These are phyloP conservation scores for Hedychridium roseum DNA, from an alignment of 2,888 invertebrate species.

Conservation along the genomic window DNA sequence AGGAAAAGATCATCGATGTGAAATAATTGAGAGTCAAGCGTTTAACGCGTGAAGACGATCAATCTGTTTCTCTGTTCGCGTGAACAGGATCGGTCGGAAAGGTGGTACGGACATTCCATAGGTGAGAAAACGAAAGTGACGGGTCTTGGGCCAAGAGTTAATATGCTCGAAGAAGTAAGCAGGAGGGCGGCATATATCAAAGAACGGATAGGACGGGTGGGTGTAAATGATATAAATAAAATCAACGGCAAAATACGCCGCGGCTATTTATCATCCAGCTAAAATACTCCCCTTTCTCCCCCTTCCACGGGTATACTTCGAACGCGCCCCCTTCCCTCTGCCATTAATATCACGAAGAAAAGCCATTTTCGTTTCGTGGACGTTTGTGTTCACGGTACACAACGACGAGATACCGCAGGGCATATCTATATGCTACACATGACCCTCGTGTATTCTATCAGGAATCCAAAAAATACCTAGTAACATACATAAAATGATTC, in stretches of 20 bases:
- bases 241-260: slow-evolving; percentile 43
- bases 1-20: too few relatives aligned
- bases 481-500: too few relatives aligned
- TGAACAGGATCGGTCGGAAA: too few relatives aligned
- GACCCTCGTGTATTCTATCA: too few relatives aligned
- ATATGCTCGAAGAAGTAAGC: slow-evolving; percentile 44
- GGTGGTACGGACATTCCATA: too few relatives aligned
- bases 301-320: neutral
- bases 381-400: neutral
- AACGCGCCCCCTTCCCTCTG: slow-evolving; percentile 14
- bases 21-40: too few relatives aligned
- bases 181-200: slow-evolving; percentile 38
- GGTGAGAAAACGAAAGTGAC: slow-evolving; percentile 15
- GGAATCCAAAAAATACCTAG: too few relatives aligned
- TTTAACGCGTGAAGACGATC: too few relatives aligned
- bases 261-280: slow-evolving; percentile 49
- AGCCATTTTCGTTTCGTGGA: slow-evolving; percentile 37
- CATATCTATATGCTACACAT: too few relatives aligned
- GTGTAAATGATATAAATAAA: slow-evolving; percentile 55
- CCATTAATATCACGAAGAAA: slow-evolving; percentile 45
- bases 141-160: slow-evolving; percentile 33
- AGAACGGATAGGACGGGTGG: slow-evolving; percentile 31
- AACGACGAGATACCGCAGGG: neutral
- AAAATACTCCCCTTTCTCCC: slow-evolving; percentile 33
- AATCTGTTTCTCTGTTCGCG: too few relatives aligned